Evolutionary conservation across 2,888 invertebrate species (phyloP).

Genomic region (Melipona beecheii): DNA sequence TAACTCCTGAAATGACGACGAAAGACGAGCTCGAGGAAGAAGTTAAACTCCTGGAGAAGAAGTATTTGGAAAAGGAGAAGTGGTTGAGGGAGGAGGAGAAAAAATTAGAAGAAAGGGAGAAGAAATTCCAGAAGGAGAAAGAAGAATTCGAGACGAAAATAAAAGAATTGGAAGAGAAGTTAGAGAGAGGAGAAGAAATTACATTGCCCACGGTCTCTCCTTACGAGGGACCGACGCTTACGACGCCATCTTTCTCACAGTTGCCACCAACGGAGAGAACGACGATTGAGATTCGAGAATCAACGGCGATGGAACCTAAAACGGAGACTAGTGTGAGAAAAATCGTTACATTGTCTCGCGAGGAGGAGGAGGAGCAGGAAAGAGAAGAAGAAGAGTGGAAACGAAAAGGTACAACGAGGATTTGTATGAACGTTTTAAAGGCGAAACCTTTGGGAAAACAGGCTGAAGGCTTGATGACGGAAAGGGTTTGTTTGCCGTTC

Average conservation of each 20-base stretch:
- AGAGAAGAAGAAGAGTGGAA: neutral
- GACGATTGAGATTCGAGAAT: conserved; percentile 44
- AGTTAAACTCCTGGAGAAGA: conserved; percentile 50
- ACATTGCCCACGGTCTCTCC: neutral
- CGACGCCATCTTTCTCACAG: conserved; percentile 33
- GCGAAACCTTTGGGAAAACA: neutral
- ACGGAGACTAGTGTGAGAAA: neutral
- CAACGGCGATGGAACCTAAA: neutral
- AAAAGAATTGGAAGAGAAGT: conserved; percentile 19
- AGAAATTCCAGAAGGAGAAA: conserved; percentile 51
- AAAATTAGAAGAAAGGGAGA: conserved; percentile 23
- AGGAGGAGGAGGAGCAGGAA: neutral
- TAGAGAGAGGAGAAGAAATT: conserved; percentile 46
- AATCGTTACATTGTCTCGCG: neutral
- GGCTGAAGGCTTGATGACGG: conserved; percentile 37
- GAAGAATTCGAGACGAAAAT: conserved; percentile 44
- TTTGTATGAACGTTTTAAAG: conserved; percentile 47
- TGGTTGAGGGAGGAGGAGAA: conserved; percentile 39
- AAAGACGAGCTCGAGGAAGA: conserved; percentile 53
- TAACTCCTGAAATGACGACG: neutral
- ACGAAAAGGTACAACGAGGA: conserved; percentile 19
- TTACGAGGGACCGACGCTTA: neutral
- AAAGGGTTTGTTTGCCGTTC: conserved; percentile 67
- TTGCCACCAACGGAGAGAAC: conserved; percentile 44
- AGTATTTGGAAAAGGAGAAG: conserved; percentile 37